Evolutionary conservation across 2,113 vertebrate species (phyloP), one percentile per base, ranked within the genome.

Genomic region (Cranoglanis bouderius): DNA sequence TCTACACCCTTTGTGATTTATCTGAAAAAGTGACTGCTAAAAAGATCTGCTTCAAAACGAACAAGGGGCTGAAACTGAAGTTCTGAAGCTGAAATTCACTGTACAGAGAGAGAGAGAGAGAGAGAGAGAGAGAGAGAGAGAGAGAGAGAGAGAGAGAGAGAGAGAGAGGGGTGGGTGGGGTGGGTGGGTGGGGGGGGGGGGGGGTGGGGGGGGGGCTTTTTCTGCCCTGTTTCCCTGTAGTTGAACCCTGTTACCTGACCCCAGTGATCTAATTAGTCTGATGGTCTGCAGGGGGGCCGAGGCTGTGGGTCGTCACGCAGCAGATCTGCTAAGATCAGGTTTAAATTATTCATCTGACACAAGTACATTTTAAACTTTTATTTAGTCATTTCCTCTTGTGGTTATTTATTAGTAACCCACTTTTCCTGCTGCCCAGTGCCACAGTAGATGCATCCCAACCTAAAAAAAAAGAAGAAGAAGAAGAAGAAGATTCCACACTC

Each of bases 181-280:
- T 7, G 70, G 24, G 13, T 0, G 6, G 0, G 6, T 0, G 18
- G 14, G 7, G 10, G 2, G 19, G 13, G 18, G 16, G 35, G 18
- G 43, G 7, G 46, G 46, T 8, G 46, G 46, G 9, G 46, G 9
- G 10, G 24, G 29, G 18, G 32, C 1, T 3, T 38, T 74, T 88
- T 85, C 72, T 80, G 72, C 43, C 88, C 82, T 80, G 82, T 43
- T 65, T 88, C 72, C 88, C 59, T n/a, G 24, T 67, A 61, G 72
- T 40, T 85, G 70, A 77, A 85, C 72, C 26, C 67, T 55, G 83
- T 85, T 89, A 89, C 88, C 88, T 89, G 88, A 89, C 40, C 59
- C 88, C 88, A 55, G 32, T 85, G 49, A 75, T 85, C 88, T 67
- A 85, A 85, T 78, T 88, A 89, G 83, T n/a, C 70, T 85, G 88